Evolutionary conservation across 2,888 invertebrate species (phyloP), one percentile per base, ranked within the genome.

Genomic region (Andrena trimmerana): DNA sequence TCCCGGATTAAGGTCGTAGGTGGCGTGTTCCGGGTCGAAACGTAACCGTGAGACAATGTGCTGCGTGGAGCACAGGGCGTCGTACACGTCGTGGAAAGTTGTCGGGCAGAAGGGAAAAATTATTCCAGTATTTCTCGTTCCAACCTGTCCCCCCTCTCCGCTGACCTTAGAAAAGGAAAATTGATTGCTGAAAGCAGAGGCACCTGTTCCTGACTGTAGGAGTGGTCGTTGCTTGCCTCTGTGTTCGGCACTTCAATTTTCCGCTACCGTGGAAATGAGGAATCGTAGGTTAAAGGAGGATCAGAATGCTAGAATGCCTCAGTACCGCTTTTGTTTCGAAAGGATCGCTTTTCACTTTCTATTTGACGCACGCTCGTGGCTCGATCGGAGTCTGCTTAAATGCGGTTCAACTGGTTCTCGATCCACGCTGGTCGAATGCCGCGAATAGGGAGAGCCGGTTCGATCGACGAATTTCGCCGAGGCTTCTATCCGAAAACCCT

Each of bases 1-100:
- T 79, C 65, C 81, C 73, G 52, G 80, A 80, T 81, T 80, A 73
- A 81, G 80, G 80, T 79, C 81, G 73, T 31, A 59, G 79, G 63
- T 72, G 72, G 62, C 13, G 13, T 59, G 36, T 65, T 65, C 78
- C 78, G 78, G 78, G 54, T 78, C 78, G 29, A 73, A 57, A 66
- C 69, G 7, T 60, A 70, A 66, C 66, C 70, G 71, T 71, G 79
- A 66, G 79, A 78, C 70, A 60, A 54, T 42, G 42, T 4, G 42
- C 42, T 16, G 8, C 54, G 6, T 24, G 10, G 27, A 13, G 13
- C 24, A 33, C 8, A 24, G 24, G 20, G 42, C 67, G 31, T 57
- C 10, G 27, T 27, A 4, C 8, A 59, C 57, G 68, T 5, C 57
- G 68, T 68, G 68, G 73, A 74, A 65, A 42, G 42, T 65, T 65